Percentiles rank a stretch among this genome's conserved stretches.
These are phyloP conservation scores for Pseudochaenichthys georgianus DNA, from an alignment of 2,797 vertebrate genomes.

Conservation along the genomic window DNA sequence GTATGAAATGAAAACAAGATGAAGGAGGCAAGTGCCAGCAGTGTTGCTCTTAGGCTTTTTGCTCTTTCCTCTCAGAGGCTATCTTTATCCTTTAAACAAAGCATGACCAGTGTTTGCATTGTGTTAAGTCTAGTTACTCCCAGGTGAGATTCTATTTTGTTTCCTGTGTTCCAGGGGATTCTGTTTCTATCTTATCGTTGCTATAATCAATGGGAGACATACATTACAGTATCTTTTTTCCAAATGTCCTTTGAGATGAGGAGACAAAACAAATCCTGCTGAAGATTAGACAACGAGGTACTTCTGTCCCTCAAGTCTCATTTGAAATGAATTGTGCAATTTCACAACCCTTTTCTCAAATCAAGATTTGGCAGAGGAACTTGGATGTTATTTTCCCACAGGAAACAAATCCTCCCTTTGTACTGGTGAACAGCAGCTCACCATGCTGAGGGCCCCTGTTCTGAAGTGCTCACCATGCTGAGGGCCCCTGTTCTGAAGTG, in stretches of 20 bases:
- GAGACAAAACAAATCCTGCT: slow-evolving; percentile 8
- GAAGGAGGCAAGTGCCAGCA: slow-evolving; percentile 89
- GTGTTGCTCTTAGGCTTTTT: slow-evolving; percentile 89
- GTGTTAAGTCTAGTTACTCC: slow-evolving; percentile 89
- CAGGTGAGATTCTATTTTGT: slow-evolving; percentile 95
- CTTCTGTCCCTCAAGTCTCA: slow-evolving; percentile 43
- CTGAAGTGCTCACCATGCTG: slow-evolving; percentile 81
- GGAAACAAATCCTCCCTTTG: slow-evolving; percentile 88
- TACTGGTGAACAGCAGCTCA: slow-evolving; percentile 80
- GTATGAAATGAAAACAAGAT: slow-evolving; percentile 19
- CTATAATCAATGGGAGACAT: slow-evolving; percentile 44
- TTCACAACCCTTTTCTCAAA: slow-evolving; percentile 42
- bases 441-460: slow-evolving; percentile 73
- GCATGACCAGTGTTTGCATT: slow-evolving; percentile 98
- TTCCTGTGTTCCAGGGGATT: slow-evolving; percentile 91
- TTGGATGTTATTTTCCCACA: slow-evolving; percentile 78
- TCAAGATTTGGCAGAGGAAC: slow-evolving; percentile 56
- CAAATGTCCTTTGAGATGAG: slow-evolving; percentile 45
- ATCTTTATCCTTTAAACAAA: slow-evolving; percentile 85
- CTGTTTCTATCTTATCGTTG: slow-evolving; percentile 61
- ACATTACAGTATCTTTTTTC: slow-evolving; percentile 38
- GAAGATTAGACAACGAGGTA: slow-evolving; percentile 30
- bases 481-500: slow-evolving; percentile 78
- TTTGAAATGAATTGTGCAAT: slow-evolving; percentile 32
- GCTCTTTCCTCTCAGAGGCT: slow-evolving; percentile 89